A percentile compares a stretch with the other conserved stretches of the same genome.
Evolutionary conservation across 2,797 vertebrate genomes (phyloP).

Genomic region (Helostoma temminkii): DNA sequence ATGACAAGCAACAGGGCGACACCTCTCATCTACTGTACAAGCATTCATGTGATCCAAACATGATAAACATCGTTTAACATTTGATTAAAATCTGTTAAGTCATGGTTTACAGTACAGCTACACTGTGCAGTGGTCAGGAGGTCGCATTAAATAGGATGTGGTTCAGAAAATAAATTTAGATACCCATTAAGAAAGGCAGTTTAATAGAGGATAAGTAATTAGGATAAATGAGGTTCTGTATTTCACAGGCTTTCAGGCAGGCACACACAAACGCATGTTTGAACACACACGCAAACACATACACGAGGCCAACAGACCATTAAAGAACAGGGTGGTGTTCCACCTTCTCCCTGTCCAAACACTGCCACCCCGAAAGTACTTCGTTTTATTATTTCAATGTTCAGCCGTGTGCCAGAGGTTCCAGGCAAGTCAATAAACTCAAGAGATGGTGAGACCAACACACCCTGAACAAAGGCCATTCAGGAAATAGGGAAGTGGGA

Average conservation of each 20-base stretch:
- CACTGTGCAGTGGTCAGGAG: not conserved
- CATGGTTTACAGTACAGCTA: not conserved
- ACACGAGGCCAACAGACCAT: conserved; percentile 4
- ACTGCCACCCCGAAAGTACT: conserved; percentile 43
- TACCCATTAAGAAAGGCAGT: conserved; percentile 10
- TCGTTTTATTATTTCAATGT: conserved; percentile 56
- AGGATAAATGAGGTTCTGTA: conserved; percentile 49
- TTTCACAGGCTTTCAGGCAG: conserved; percentile 25
- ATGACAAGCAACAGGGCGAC: not conserved
- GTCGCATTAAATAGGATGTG: conserved; percentile 17
- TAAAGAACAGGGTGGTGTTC: conserved; percentile 48
- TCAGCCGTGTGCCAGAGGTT: conserved; percentile 46
- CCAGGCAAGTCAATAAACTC: conserved; percentile 32
- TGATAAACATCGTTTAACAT: not conserved
- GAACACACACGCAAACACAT: conserved; percentile 13
- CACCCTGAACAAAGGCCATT: conserved; percentile 38
- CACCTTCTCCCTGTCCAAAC: conserved; percentile 60
- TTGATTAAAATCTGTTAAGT: too few species aligned
- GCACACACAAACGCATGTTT: not conserved
- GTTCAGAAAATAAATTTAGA: conserved; percentile 33
- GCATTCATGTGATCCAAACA: not conserved
- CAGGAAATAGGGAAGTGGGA: conserved; percentile 33
- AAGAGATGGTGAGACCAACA: conserved; percentile 22
- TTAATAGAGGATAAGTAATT: conserved; percentile 46
- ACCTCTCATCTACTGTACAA: not conserved